Conservation (phyloP, 2,888 invertebrate species). For the Alviniconcha strummeri region DNA sequence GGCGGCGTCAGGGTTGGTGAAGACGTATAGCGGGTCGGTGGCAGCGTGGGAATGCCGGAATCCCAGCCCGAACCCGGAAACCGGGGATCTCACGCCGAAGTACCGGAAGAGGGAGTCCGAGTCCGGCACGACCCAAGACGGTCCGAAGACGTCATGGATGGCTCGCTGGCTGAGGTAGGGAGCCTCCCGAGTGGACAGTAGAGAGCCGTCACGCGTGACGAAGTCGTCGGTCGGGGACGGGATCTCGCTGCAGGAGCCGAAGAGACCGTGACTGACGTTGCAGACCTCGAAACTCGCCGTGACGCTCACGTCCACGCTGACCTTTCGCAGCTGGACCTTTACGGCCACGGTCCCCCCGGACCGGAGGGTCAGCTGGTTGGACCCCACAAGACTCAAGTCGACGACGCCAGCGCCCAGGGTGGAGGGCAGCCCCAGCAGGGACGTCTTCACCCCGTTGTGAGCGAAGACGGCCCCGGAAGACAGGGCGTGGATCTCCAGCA, state of each 20-base stretch:
- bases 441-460: neutral
- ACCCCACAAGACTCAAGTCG: neutral
- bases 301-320: constrained; percentile 21
- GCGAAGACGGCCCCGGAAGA: neutral
- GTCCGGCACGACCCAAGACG: constrained; percentile 44
- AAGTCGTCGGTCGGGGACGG: constrained; percentile 18
- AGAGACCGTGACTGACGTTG: constrained; percentile 25
- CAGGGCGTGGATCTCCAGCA: constrained; percentile 22
- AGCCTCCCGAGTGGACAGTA: neutral
- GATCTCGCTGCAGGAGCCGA: constrained; percentile 27
- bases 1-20: constrained; percentile 47
- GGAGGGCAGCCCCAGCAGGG: neutral
- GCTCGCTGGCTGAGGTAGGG: constrained; percentile 26
- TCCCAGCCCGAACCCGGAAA: constrained; percentile 46
- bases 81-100: constrained; percentile 26
- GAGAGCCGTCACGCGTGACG: neutral
- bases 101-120: constrained; percentile 40
- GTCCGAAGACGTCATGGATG: constrained; percentile 42
- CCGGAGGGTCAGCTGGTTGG: neutral
- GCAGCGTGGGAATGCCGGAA: constrained; percentile 39
- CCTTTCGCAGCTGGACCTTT: constrained; percentile 3
- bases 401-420: neutral
- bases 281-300: constrained; percentile 21
- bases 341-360: neutral
- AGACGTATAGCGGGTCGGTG: constrained; percentile 43